Base-by-base conservation (phyloP, 1,140 invertebrate species). In the Phthorimaea operculella region DNA sequence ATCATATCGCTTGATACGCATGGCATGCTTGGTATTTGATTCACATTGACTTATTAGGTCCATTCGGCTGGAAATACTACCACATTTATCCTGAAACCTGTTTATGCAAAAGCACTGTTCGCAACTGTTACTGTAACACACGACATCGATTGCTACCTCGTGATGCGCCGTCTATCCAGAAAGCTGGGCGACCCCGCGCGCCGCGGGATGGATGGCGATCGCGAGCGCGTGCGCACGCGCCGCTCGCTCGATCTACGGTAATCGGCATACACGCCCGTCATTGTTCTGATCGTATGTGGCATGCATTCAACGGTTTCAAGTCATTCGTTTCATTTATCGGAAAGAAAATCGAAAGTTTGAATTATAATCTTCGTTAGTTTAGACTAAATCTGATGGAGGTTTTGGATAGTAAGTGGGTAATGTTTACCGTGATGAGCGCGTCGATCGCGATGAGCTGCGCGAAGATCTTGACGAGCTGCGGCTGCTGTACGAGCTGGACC, bases 181-280 rank as follows among this genome's bases (percentile, higher is more conserved):
- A 96, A 96, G 76, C 94, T 96, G 1, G 96, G 96, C 45, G 95
- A 97, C 28, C 95, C 95, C 63, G 92, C 90, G 60, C 95, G 89
- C 48, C 95, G 87, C 18, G 95, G 93, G 82, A 96, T 96, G 18
- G 95, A 96, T 9, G 91, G 92, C 45, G 94, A 95, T 52, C 93
- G 88, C 42, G 91, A 92, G 62, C 91, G 87, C 52, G 87, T 54
- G 91, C 47, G 90, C 91, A 28, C 21, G 6, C 21, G 21, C 63
- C 90, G 86, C 58, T 51, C 64, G 68, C 73, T 73, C 66, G 74
- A 77, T 74, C 79, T 77, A 72, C 76, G 76, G 72, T 85, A 83
- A 72, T 81, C 79, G 62, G 68, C 81, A 73, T 84, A 84, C 70
- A 84, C 81, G 71, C 81, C 81, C 66, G 79, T 83, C 79, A 84